phyloP scores from a whole-genome alignment of 2,888 invertebrate species.

The Polyommatus iphigenia region DNA sequence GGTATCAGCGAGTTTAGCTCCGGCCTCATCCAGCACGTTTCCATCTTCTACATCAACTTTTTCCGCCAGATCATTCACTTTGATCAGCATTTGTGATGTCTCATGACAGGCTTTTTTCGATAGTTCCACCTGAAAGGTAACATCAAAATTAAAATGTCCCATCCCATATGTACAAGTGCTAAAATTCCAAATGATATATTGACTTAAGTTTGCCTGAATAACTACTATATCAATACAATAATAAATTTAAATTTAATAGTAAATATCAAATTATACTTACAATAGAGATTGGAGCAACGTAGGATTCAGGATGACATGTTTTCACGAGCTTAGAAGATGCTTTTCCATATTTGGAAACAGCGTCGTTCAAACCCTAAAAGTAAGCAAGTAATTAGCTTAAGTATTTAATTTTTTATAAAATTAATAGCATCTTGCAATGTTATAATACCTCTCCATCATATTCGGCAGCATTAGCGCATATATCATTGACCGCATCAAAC shows the following conservation, averaged over 20 bases:
- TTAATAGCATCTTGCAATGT: neutral
- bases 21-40: constrained; percentile 41
- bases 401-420: neutral
- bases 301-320: neutral
- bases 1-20: constrained; percentile 44
- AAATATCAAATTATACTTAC: neutral
- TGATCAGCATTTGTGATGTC: constrained; percentile 41
- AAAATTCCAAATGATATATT: neutral
- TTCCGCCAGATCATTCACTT: constrained; percentile 45
- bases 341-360: constrained; percentile 11
- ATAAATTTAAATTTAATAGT: too few species aligned
- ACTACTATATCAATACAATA: too few species aligned
- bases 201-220: too few species aligned
- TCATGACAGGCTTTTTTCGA: constrained; percentile 24
- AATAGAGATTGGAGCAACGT: neutral
- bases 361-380: constrained; percentile 8
- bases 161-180: too few species aligned
- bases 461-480: neutral
- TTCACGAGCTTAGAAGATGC: neutral
- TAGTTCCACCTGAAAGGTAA: constrained; percentile 10
- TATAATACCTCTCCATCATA: constrained; percentile 20
- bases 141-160: neutral
- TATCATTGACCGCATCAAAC: constrained; percentile 13
- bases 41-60: constrained; percentile 42
- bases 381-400: neutral